phyloP scores from a whole-genome alignment of 2,797 vertebrate genomes.

The Distichodus sexfasciatus region DNA sequence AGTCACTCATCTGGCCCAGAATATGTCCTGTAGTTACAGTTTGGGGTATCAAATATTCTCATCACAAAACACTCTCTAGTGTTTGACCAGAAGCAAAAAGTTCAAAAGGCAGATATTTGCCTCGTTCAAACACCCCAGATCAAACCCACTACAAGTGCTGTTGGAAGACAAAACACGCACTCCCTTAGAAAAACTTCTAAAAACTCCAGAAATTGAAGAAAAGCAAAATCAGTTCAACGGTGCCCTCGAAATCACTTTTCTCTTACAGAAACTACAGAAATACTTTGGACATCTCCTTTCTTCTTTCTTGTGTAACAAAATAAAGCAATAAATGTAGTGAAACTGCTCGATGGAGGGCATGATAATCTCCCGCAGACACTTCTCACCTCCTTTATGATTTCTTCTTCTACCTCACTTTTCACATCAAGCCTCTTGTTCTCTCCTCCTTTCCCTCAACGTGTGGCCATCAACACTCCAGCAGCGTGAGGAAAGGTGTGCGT shows the following conservation, averaged over 20 bases:
- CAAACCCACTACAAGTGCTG: background rate
- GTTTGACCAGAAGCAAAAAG: conserved; percentile 3
- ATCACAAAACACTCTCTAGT: conserved; percentile 21
- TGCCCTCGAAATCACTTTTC: no score
- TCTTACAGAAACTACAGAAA: no score
- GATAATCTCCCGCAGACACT: conserved; percentile 23
- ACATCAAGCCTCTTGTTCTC: background rate
- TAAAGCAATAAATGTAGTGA: conserved; percentile 23
- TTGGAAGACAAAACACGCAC: background rate
- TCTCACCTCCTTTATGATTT: conserved; percentile 30
- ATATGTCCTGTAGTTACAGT: background rate
- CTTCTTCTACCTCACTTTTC: conserved; percentile 1
- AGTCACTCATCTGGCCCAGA: conserved; percentile 2
- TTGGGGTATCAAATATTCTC: conserved; percentile 5
- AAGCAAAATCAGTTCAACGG: no score
- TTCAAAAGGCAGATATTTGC: background rate
- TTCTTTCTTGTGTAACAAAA: conserved; percentile 25
- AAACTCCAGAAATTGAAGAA: no score
- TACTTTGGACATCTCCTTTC: no score
- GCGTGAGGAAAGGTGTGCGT: background rate
- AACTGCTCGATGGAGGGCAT: conserved; percentile 31
- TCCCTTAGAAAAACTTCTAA: background rate
- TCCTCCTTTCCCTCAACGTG: background rate
- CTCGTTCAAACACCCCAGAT: background rate
- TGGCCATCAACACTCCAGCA: conserved; percentile 11